phyloP scores from a whole-genome alignment of 2,113 vertebrate genomes.

The Spheniscus mendiculus region DNA sequence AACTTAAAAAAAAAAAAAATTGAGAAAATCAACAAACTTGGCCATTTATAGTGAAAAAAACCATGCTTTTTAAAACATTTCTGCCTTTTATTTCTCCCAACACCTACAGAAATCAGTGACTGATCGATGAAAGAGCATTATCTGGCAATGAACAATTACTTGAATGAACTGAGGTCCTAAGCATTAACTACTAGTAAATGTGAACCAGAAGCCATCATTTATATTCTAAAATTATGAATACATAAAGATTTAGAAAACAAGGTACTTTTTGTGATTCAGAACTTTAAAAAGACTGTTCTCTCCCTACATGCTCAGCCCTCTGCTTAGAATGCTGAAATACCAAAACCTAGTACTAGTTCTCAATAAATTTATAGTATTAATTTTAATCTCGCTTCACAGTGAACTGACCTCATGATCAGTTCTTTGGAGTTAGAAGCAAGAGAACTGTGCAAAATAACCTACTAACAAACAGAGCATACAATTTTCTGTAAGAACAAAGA shows the following conservation, averaged over 20 bases:
- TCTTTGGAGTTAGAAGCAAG: not conserved
- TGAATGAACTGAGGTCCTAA: not conserved
- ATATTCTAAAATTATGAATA: not conserved
- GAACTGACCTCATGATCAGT: not conserved
- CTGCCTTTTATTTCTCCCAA: not conserved
- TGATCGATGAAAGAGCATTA: not conserved
- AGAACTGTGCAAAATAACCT: not conserved
- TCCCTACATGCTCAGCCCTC: not conserved
- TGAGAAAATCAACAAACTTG: not conserved
- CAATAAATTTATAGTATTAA: not conserved
- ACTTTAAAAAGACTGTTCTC: not conserved
- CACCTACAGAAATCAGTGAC: not conserved
- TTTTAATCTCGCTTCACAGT: not conserved
- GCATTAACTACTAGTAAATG: not conserved
- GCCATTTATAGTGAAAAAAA: fast-evolving
- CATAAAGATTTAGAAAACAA: not conserved
- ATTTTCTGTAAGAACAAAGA: not conserved
- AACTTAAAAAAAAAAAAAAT: not conserved
- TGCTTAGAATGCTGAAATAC: not conserved
- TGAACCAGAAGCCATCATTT: not conserved
- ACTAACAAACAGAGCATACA: not conserved
- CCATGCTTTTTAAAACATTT: not conserved
- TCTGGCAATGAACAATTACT: not conserved
- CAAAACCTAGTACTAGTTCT: not conserved
- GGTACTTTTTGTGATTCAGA: not conserved